Base-by-base conservation (phyloP, 2,113 vertebrate genomes). In the Sander vitreus region DNA sequence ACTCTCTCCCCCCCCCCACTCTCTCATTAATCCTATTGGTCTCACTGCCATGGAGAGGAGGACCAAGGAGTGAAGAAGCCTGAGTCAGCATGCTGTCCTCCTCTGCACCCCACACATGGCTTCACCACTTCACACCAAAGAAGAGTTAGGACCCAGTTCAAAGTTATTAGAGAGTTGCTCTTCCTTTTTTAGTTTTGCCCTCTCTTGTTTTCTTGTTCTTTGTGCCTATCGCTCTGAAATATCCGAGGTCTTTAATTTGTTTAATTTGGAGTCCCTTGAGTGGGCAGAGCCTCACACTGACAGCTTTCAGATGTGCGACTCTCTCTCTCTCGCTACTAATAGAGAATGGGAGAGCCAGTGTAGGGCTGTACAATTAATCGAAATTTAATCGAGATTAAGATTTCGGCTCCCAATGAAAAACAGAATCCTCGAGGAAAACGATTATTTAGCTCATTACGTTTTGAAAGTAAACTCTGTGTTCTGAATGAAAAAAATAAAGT, bases 41-140 rank as follows among this genome's bases (percentile, higher is more conserved):
- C 43, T 70, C 21, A 11, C 47, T 76, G 47, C 64, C 53, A 70
- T 5, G 6, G n/a, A 85, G 76, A 84, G 30, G 33, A 63, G 30
- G 55, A 67, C 33, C 12, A 57, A 68, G 18, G 14, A 68, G 73
- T 13, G 59, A 62, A 43, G 71, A 62, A 23, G 65, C 77, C 84
- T 84, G 83, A 90, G 63, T 90, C 91, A 92, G 89, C 89, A 84
- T 39, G 23, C 50, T 75, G 54, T 73, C 69, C 75, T 63, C 76
- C 67, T 69, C 62, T 64, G 23, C 39, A 53, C 57, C 9, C 65
- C 39, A 67, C 87, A 84, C 75, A 69, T 78, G 73, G 79, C 85
- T 69, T 86, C 74, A 80, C 81, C 81, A 76, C 81, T 86, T 85
- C 86, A 89, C 81, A 87, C 80, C 73, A 55, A 57, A 67, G 66